These are phyloP conservation scores for Pristionchus fissidentatus DNA, from an alignment of 2,888 invertebrate species.

Conservation along the genomic window DNA sequence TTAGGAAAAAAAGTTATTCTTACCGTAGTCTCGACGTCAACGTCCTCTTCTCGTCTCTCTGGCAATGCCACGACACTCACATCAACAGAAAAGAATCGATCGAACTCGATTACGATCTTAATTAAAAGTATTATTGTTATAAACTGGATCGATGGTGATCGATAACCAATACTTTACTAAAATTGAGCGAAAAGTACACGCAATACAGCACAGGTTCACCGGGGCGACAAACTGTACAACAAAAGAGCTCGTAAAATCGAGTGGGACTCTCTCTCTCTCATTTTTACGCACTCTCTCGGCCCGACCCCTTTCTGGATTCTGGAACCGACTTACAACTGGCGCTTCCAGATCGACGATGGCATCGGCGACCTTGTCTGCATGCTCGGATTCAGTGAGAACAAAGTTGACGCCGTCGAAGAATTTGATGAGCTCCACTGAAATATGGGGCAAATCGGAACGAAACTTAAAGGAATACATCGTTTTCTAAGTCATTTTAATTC, in stretches of 20 bases:
- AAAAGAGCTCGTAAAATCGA: not conserved
- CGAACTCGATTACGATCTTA: slow-evolving; percentile 48
- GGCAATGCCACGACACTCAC: not conserved
- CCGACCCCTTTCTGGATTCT: too few species aligned
- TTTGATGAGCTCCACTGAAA: slow-evolving; percentile 60
- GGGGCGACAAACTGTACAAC: not conserved
- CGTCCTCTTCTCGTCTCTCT: not conserved
- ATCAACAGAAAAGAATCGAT: slow-evolving; percentile 10
- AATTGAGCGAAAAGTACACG: not conserved
- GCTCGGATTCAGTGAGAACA: slow-evolving; percentile 48
- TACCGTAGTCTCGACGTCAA: slow-evolving; percentile 48
- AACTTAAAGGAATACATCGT: too few species aligned
- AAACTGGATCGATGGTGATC: not conserved
- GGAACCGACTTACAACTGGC: not conserved
- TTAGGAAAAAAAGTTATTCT: too few species aligned
- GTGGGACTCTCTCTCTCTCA: not conserved
- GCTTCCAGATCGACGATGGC: not conserved
- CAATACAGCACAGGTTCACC: not conserved
- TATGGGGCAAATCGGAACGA: not conserved
- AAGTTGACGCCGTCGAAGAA: slow-evolving; percentile 49
- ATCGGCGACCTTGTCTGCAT: slow-evolving; percentile 42
- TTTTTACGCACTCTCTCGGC: too few species aligned
- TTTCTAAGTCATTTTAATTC: not conserved
- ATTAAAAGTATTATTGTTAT: not conserved
- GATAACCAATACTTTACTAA: not conserved